These are phyloP conservation scores for Erebia ligea DNA, from an alignment of 2,888 invertebrate species.

Conservation along the genomic window DNA sequence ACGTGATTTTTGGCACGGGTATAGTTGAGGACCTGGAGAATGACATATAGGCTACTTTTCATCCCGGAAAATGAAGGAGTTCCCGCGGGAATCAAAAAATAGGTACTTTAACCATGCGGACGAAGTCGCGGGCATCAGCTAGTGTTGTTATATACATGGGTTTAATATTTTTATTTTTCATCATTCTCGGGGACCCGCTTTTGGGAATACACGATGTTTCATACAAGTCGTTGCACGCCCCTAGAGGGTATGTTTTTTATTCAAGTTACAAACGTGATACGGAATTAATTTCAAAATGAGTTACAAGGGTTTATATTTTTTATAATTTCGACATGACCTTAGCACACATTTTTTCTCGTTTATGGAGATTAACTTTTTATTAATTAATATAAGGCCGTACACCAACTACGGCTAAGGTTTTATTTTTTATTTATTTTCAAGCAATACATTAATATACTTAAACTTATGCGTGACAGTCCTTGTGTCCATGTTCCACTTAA, in stretches of 20 bases:
- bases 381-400: background rate
- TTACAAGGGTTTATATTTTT: slow-evolving; percentile 11
- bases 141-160: no score
- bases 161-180: slow-evolving; percentile 2
- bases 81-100: no score
- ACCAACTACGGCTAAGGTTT: background rate
- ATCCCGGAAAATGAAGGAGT: no score
- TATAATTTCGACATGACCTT: background rate
- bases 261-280: slow-evolving; percentile 7
- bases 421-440: no score
- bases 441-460: no score
- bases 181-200: slow-evolving; percentile 6
- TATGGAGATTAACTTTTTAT: background rate
- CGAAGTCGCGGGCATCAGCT: no score
- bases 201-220: background rate
- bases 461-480: no score
- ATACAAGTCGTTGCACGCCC: slow-evolving; percentile 3
- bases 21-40: no score
- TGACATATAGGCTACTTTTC: no score
- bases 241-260: background rate
- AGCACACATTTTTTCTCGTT: slow-evolving; percentile 2
- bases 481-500: no score
- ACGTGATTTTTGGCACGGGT: no score
- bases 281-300: slow-evolving; percentile 7
- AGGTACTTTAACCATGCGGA: no score